Percentiles rank a stretch among this genome's conserved stretches.
phyloP scores from a whole-genome alignment of 2,888 invertebrate genomes.

The Anticlea derivata region DNA sequence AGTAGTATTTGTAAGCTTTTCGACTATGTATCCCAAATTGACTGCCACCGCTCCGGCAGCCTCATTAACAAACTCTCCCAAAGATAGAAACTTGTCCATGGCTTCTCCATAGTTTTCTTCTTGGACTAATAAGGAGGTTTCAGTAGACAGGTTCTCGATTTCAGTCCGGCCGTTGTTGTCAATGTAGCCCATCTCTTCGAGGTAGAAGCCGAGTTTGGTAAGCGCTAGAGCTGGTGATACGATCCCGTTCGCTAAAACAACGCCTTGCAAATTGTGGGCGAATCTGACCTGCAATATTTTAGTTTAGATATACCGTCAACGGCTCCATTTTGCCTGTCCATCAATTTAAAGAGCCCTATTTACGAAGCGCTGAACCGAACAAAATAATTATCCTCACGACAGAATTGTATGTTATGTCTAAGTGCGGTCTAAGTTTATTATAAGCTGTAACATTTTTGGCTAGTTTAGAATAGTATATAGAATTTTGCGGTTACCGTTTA shows the following conservation, averaged over 20 bases:
- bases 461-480: too few species aligned
- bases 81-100: slow-evolving; percentile 84
- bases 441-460: too few species aligned
- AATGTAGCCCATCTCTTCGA: slow-evolving; percentile 85
- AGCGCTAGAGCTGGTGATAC: slow-evolving; percentile 86
- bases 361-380: too few species aligned
- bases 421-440: too few species aligned
- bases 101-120: slow-evolving; percentile 81
- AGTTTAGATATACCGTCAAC: too few species aligned
- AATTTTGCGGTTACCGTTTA: too few species aligned
- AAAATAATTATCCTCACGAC: too few species aligned
- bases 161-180: slow-evolving; percentile 85
- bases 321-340: too few species aligned
- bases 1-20: slow-evolving; percentile 53
- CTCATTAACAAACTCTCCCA: slow-evolving; percentile 83
- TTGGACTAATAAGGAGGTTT: slow-evolving; percentile 77
- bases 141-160: slow-evolving; percentile 81
- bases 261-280: slow-evolving; percentile 87
- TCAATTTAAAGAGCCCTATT: too few species aligned
- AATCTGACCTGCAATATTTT: slow-evolving; percentile 76
- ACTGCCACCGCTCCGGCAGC: slow-evolving; percentile 87
- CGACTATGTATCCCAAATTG: slow-evolving; percentile 81
- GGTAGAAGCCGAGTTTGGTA: slow-evolving; percentile 69
- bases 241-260: slow-evolving; percentile 93
- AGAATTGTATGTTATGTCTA: too few species aligned